These are phyloP conservation scores for Serilophus lunatus DNA, from an alignment of 2,113 vertebrate genomes.

Conservation along the genomic window DNA sequence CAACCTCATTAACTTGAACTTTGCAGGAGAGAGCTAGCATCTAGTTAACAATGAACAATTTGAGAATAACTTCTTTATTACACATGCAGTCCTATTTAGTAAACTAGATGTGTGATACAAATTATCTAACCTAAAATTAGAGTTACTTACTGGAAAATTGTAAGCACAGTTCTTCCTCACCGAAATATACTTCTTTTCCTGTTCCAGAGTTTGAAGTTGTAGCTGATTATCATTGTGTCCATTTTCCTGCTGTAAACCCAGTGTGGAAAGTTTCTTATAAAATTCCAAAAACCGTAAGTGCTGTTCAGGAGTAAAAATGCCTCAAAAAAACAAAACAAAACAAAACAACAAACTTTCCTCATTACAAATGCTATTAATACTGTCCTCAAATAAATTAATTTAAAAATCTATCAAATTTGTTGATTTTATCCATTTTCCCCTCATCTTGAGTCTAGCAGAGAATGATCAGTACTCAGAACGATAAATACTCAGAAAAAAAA, in stretches of 20 bases:
- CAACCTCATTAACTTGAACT: background rate
- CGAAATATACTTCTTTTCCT: slow-evolving; percentile 83
- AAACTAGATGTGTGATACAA: background rate
- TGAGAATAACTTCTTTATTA: background rate
- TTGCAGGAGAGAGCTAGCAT: background rate
- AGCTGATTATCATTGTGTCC: slow-evolving; percentile 83
- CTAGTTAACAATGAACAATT: background rate
- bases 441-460: background rate
- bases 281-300: slow-evolving; percentile 88
- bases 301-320: slow-evolving; percentile 89
- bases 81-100: background rate
- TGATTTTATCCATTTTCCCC: background rate
- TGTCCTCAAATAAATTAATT: background rate
- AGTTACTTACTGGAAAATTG: slow-evolving; percentile 86
- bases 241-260: slow-evolving; percentile 88
- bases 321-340: slow-evolving; percentile 59
- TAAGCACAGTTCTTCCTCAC: slow-evolving; percentile 95
- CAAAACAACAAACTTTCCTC: background rate
- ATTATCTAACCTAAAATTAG: background rate
- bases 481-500: background rate
- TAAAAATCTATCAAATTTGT: background rate
- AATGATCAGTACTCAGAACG: background rate
- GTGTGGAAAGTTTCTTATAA: slow-evolving; percentile 87
- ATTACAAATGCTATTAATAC: background rate
- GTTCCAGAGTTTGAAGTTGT: slow-evolving; percentile 78